Percentiles rank a stretch among this genome's conserved stretches.
These are phyloP conservation scores for Vireo griseus DNA, from an alignment of 2,797 vertebrate genomes.

Conservation along the genomic window DNA sequence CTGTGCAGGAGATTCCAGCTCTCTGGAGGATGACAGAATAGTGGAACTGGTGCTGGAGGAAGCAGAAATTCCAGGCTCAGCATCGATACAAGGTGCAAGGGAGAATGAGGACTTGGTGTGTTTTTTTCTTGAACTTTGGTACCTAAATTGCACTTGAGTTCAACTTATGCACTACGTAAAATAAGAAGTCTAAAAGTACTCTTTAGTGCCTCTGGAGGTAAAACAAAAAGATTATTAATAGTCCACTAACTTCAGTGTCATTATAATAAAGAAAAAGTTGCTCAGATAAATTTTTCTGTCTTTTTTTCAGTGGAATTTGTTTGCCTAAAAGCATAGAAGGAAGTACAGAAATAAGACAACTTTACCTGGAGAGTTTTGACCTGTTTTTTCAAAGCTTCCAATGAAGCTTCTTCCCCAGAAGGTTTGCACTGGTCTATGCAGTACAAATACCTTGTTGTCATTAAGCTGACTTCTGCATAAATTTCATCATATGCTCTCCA, in stretches of 20 bases:
- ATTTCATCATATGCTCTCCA: conserved; percentile 75
- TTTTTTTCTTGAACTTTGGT: not conserved
- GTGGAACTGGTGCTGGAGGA: not conserved
- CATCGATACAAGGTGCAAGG: not conserved
- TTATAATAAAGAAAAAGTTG: not conserved
- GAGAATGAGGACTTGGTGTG: not conserved
- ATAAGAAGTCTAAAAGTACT: not conserved
- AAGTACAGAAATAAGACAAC: not conserved
- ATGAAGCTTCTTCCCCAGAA: conserved; percentile 47
- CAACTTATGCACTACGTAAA: not conserved
- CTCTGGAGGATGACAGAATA: not conserved
- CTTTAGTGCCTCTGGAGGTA: not conserved
- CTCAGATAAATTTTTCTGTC: not conserved
- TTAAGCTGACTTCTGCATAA: conserved; percentile 61
- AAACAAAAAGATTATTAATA: not conserved
- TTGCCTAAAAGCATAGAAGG: not conserved
- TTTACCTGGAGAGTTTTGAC: conserved; percentile 82
- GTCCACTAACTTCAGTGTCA: not conserved
- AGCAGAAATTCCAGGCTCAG: not conserved
- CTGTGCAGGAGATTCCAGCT: not conserved
- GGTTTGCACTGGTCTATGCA: conserved; percentile 61
- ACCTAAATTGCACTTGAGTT: not conserved
- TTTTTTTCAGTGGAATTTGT: not conserved
- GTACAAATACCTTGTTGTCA: conserved; percentile 68
- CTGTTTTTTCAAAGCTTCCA: conserved; percentile 70